Evolutionary conservation across 1,140 invertebrate species (phyloP).

Genomic region (Drosophila erecta): DNA sequence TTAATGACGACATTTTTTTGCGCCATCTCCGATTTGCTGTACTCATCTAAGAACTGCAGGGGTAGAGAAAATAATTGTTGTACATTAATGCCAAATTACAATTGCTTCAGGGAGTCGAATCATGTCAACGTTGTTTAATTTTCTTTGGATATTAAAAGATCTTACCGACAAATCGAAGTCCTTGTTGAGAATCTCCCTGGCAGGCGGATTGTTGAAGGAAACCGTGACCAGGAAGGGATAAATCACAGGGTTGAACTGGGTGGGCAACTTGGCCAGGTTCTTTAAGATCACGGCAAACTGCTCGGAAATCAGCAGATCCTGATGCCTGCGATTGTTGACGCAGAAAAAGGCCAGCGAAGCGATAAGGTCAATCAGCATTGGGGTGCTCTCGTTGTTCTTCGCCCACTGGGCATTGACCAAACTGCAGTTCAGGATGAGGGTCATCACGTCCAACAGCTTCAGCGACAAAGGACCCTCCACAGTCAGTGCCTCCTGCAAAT

Average conservation of each 20-base stretch:
- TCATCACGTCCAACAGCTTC: conserved; percentile 95
- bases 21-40: conserved; percentile 87
- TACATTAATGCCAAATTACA: background rate
- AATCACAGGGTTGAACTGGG: conserved; percentile 89
- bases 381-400: conserved; percentile 84
- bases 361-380: conserved; percentile 86
- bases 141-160: no score
- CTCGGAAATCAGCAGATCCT: conserved; percentile 81
- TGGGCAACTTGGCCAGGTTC: conserved; percentile 72
- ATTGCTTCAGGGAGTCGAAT: background rate
- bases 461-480: conserved; percentile 92
- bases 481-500: conserved; percentile 91
- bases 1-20: conserved; percentile 87
- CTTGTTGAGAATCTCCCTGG: conserved; percentile 65
- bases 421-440: conserved; percentile 93
- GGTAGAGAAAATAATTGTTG: background rate
- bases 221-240: conserved; percentile 94
- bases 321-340: conserved; percentile 86
- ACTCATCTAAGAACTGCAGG: conserved; percentile 88
- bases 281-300: conserved; percentile 79
- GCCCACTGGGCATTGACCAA: conserved; percentile 85
- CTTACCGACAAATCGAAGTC: conserved; percentile 81
- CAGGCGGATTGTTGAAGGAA: conserved; percentile 69
- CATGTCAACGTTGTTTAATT: no score
- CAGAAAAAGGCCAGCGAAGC: conserved; percentile 86